These are phyloP conservation scores for Bombus consobrinus DNA, from an alignment of 1,140 invertebrate species.

Conservation along the genomic window DNA sequence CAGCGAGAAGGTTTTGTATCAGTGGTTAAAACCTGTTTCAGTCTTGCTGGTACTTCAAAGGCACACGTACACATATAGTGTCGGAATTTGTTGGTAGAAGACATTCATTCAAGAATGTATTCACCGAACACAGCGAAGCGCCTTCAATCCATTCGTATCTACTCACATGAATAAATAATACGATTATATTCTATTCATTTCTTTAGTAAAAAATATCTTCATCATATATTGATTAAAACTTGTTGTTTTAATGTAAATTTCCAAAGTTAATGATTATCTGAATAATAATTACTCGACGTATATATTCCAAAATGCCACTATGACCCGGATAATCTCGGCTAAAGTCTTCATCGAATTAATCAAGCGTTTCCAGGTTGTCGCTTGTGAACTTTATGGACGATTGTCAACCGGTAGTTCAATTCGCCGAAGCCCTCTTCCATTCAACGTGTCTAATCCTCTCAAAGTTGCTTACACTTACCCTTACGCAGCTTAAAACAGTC, in stretches of 20 bases:
- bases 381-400: background rate
- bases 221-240: background rate
- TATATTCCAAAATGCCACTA: background rate
- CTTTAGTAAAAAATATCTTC: background rate
- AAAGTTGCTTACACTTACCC: background rate
- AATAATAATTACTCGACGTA: background rate
- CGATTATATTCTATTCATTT: background rate
- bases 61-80: background rate
- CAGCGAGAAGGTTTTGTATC: conserved; percentile 1
- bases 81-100: background rate
- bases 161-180: background rate
- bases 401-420: conserved; percentile 7
- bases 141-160: background rate
- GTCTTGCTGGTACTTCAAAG: background rate
- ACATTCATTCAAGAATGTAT: background rate
- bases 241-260: background rate
- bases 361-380: background rate
- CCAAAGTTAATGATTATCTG: background rate
- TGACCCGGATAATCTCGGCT: background rate
- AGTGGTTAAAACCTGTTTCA: background rate
- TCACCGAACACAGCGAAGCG: background rate
- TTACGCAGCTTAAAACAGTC: background rate
- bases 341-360: conserved; percentile 23
- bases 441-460: background rate
- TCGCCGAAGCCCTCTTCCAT: background rate